These are phyloP conservation scores for Eledona agricola DNA, from an alignment of 2,888 invertebrate species.

Conservation along the genomic window DNA sequence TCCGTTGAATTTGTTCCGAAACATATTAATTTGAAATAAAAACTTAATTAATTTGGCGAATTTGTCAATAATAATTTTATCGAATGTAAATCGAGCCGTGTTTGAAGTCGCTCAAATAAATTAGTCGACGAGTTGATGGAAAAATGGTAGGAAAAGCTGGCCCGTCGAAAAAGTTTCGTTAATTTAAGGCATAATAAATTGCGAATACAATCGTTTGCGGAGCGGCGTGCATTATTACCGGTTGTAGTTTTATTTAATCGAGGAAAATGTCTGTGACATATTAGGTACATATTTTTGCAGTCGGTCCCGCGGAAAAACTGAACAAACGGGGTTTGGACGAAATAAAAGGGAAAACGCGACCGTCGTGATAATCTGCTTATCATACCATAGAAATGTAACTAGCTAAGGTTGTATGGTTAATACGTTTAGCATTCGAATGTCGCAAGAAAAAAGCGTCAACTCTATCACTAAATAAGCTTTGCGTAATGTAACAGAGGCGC, in stretches of 20 bases:
- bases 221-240: conserved; percentile 23
- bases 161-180: not conserved
- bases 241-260: conserved; percentile 23
- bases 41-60: not conserved
- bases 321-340: conserved; percentile 15
- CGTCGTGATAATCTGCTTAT: conserved; percentile 32
- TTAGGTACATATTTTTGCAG: conserved; percentile 25
- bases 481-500: conserved; percentile 34
- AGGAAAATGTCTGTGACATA: conserved; percentile 27
- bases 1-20: not conserved
- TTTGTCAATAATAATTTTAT: not conserved
- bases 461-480: conserved; percentile 35
- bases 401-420: conserved; percentile 39
- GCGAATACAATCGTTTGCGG: conserved; percentile 9
- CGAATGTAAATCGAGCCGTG: not conserved
- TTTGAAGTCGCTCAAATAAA: too few species aligned
- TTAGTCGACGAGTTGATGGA: not conserved
- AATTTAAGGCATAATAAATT: conserved; percentile 17
- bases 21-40: conserved; percentile 7
- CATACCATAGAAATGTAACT: conserved; percentile 37
- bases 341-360: conserved; percentile 30
- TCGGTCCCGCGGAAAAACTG: conserved; percentile 14
- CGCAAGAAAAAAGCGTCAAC: conserved; percentile 20
- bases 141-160: not conserved
- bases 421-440: conserved; percentile 35